These are phyloP conservation scores for Scolanthus callimorphus DNA, from an alignment of 92 coral and sea anemone species.

Conservation along the genomic window DNA sequence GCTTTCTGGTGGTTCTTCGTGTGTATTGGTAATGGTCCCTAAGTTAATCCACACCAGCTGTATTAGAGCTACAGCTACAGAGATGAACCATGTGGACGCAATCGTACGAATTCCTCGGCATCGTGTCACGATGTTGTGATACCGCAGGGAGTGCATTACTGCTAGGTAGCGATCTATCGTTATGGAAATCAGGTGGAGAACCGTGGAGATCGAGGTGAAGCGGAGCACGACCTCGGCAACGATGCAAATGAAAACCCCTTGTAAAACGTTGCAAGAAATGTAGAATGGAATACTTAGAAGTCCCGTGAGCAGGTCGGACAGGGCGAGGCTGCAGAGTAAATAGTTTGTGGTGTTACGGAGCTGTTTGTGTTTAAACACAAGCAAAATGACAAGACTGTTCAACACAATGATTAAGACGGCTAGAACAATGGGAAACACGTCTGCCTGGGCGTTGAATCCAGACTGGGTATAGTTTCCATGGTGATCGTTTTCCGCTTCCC, in stretches of 20 bases:
- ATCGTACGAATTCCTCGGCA: slow-evolving; percentile 19
- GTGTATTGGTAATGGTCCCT: slow-evolving; percentile 7
- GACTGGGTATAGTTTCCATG: too few relatives aligned
- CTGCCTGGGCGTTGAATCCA: slow-evolving; percentile 40
- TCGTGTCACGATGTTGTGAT: slow-evolving; percentile 49
- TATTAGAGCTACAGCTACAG: slow-evolving; percentile 32
- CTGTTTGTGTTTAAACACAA: slow-evolving; percentile 38
- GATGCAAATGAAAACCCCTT: slow-evolving; percentile 33
- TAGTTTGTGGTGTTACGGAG: slow-evolving; percentile 60
- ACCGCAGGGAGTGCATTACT: slow-evolving; percentile 56
- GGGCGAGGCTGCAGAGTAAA: slow-evolving; percentile 68
- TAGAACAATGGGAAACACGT: slow-evolving; percentile 45
- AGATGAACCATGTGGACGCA: slow-evolving; percentile 29
- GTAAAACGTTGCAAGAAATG: slow-evolving; percentile 47
- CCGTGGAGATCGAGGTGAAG: slow-evolving; percentile 60
- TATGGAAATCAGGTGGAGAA: slow-evolving; percentile 37
- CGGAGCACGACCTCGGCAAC: slow-evolving; percentile 41
- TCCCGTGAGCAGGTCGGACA: slow-evolving; percentile 72
- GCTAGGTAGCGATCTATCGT: slow-evolving; percentile 61
- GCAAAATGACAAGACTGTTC: slow-evolving; percentile 50
- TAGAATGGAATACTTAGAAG: slow-evolving; percentile 58
- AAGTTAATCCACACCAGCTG: slow-evolving; percentile 39
- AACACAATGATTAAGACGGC: slow-evolving; percentile 45
- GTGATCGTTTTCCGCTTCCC: too few relatives aligned
- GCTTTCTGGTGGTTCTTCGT: slow-evolving; percentile 25